Conservation (phyloP, 1,140 invertebrate genomes). For the Drosophila ironensis region DNA sequence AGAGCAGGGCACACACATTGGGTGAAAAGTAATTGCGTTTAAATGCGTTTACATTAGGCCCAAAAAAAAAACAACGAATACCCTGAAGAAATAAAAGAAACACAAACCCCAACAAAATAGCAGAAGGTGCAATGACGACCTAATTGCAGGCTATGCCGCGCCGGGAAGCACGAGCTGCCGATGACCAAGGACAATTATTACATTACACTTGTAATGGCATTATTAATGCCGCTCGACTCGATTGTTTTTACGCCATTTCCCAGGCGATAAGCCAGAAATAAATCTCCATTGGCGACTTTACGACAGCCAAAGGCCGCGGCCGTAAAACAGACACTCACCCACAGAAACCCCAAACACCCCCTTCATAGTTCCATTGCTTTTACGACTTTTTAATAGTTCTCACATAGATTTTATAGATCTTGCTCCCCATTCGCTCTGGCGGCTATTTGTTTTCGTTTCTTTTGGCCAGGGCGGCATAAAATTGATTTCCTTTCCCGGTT, state of each 20-base stretch:
- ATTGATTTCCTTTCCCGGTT: conserved; percentile 72
- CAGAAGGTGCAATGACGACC: conserved; percentile 36
- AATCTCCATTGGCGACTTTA: conserved; percentile 64
- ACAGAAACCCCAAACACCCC: conserved; percentile 2
- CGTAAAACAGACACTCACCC: conserved; percentile 57
- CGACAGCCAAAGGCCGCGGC: conserved; percentile 68
- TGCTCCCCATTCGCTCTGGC: conserved; percentile 29
- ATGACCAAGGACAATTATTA: conserved; percentile 73
- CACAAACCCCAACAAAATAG: conserved; percentile 6
- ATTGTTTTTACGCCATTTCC: conserved; percentile 57
- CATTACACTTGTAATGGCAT: conserved; percentile 77
- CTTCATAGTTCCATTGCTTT: conserved; percentile 35
- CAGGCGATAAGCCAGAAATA: conserved; percentile 38
- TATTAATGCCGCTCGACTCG: conserved; percentile 59
- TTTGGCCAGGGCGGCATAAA: conserved; percentile 75
- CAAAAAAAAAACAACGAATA: conserved; percentile 16
- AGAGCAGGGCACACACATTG: conserved; percentile 27
- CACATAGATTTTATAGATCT: conserved; percentile 80
- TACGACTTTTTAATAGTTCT: conserved; percentile 82
- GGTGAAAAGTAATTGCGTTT: conserved; percentile 80
- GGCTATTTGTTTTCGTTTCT: conserved; percentile 52
- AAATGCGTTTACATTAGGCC: conserved; percentile 77
- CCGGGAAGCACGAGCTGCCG: not conserved
- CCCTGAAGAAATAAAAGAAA: not conserved
- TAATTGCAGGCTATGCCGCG: conserved; percentile 30